phyloP scores from a whole-genome alignment of 2,797 vertebrate genomes.

The Ciconia nigra region DNA sequence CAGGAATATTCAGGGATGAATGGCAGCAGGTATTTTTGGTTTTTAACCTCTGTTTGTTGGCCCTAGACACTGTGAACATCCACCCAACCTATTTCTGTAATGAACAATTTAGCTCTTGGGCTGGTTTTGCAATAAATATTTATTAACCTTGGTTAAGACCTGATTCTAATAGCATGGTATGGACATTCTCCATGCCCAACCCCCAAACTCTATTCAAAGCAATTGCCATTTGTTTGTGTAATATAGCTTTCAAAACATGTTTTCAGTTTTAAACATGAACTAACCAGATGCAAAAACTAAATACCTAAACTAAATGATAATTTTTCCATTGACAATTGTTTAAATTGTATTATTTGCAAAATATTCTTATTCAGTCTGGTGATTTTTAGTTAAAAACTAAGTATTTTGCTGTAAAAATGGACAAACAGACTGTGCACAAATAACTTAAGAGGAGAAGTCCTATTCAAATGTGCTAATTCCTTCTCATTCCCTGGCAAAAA shows the following conservation, averaged over 20 bases:
- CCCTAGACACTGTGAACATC: background rate
- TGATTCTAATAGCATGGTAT: background rate
- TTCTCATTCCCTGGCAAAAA: background rate
- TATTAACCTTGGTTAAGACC: background rate
- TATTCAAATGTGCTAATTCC: background rate
- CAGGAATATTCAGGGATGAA: background rate
- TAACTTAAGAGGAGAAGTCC: background rate
- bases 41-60: background rate
- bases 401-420: background rate
- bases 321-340: background rate
- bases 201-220: background rate
- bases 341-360: background rate
- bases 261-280: background rate
- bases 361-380: background rate
- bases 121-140: background rate
- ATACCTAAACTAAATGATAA: background rate
- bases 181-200: background rate
- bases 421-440: background rate
- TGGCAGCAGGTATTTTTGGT: rapidly evolving
- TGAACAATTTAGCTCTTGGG: background rate
- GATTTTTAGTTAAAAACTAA: background rate
- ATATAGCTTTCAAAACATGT: background rate
- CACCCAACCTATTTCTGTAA: background rate
- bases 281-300: background rate
- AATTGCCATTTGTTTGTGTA: background rate